Evolutionary conservation across 2,797 vertebrate species (phyloP), one percentile per base, ranked within the genome.

Genomic region (Myotis myotis): DNA sequence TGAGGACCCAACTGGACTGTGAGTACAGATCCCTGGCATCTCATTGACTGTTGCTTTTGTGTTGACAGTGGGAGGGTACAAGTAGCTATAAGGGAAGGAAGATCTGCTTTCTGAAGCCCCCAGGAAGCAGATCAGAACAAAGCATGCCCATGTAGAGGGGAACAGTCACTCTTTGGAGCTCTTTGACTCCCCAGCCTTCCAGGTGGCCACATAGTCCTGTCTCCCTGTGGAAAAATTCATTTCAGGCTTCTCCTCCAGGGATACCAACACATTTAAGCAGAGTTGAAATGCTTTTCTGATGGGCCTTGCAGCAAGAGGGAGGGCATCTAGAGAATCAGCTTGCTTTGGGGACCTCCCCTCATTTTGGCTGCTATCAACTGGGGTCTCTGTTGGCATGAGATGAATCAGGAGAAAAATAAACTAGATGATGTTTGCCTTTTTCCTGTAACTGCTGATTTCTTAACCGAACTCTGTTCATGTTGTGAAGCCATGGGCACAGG

Each of bases 401-500:
- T 85, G 33, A 97, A 91, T 92, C 89, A 95, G 72, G 81, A 82
- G 87, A 95, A 95, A 97, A 96, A 97, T 96, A 97, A 97, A 97
- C 92, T 91, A 60, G 55, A 92, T 93, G 72, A 75, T 96, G 81
- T 96, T 93, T 96, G 74, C 44, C 51, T 93, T 96, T 96, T 96
- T 96, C 95, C 96, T 94, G 81, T 94, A 97, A 96, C 83, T 91
- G 75, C 68, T 95, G 96, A 96, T 97, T 97, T 97, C 96, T 94
- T 95, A 96, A 96, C 83, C 95, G 96, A 96, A 96, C 95, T 96
- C 94, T 97, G 93, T 57, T 93, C 96, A n/a, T 71, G 72, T 89
- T 94, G 70, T 93, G 94, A 94, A 94, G 87, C 87, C 89, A 70
- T 76, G 57, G 64, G 84, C 28, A 38, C 93, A 94, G 87, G 89